phyloP scores from a whole-genome alignment of 2,797 vertebrate genomes.

The Dryobates pubescens region DNA sequence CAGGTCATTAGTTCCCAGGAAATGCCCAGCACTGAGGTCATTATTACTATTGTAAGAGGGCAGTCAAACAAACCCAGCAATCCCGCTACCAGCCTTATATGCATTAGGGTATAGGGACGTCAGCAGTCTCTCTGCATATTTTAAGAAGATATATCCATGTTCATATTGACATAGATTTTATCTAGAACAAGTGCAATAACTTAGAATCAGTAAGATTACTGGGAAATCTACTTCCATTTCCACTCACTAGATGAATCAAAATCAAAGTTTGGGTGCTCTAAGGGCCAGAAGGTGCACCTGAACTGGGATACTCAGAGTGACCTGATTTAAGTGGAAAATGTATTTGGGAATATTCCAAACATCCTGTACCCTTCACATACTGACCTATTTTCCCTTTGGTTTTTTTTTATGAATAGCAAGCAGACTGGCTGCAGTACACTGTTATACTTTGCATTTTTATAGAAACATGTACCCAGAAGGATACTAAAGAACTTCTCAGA shows the following conservation, averaged over 20 bases:
- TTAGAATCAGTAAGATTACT: neutral
- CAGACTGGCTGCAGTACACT: neutral
- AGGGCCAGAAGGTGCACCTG: neutral
- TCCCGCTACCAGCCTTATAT: neutral
- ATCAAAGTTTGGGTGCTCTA: neutral
- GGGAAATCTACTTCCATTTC: neutral
- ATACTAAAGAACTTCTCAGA: neutral
- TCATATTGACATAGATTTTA: neutral
- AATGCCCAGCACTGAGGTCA: constrained; percentile 56
- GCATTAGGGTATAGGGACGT: neutral
- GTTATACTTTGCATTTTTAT: neutral
- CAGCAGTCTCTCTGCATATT: neutral
- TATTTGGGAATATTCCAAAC: neutral
- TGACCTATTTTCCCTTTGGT: neutral
- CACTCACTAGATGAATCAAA: neutral
- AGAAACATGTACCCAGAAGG: neutral
- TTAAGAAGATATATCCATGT: neutral
- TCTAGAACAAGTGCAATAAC: neutral
- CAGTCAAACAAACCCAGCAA: neutral
- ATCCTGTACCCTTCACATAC: neutral
- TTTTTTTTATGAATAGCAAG: neutral
- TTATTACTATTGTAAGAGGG: constrained; percentile 51
- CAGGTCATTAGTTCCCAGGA: constrained; percentile 70
- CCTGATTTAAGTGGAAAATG: neutral
- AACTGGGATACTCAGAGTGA: neutral